Base-by-base conservation (phyloP, 2,888 invertebrate species). In the Frankliniella fusca region DNA sequence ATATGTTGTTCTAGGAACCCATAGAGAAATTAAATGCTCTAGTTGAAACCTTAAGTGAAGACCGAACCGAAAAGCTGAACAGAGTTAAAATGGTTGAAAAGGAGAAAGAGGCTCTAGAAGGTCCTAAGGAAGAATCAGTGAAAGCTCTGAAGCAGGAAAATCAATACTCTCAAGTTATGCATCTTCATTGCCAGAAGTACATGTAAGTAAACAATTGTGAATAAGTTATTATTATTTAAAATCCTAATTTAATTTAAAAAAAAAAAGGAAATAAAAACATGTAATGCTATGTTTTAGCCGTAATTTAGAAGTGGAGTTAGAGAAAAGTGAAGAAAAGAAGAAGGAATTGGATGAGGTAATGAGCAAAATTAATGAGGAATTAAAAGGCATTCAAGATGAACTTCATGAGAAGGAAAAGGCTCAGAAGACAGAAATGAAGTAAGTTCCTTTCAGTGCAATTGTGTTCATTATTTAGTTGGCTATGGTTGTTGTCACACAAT, bases 71-170 rank as follows among this genome's bases (percentile, higher is more conserved):
- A 86, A 96, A 95, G 89, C 88, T 96, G 82, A 96, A 96, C 87
- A 91, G 97, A 83, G 93, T 97, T 9, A 94, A 95, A 85, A 88
- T 95, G 49, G 93, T 96, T 11, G 93, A 95, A 86, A 92, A 93
- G 82, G 96, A 97, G 87, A 93, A 95, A 88, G 91, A 92, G 83
- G 93, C 93, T 85, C 88, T 97, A 81, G 92, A 94, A 86, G 92
- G 91, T 83, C 95, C 95, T 0, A 95, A 94, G 91, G 91, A 93
- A 83, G 93, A 94, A 83, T 95, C 95, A 0, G 91, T 95, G 0
- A 92, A 93, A 80, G 93, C 93, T 86, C 90, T 99, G 85, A 93
- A 93, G 84, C 87, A 93, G 28, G 95, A 97, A 87, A 99, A 99
- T 87, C 90, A 90, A 5, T 89, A 93, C 1, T 90, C 92, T 1